Conservation (phyloP, 2,113 vertebrate species). For the Meleagris gallopavo region DNA sequence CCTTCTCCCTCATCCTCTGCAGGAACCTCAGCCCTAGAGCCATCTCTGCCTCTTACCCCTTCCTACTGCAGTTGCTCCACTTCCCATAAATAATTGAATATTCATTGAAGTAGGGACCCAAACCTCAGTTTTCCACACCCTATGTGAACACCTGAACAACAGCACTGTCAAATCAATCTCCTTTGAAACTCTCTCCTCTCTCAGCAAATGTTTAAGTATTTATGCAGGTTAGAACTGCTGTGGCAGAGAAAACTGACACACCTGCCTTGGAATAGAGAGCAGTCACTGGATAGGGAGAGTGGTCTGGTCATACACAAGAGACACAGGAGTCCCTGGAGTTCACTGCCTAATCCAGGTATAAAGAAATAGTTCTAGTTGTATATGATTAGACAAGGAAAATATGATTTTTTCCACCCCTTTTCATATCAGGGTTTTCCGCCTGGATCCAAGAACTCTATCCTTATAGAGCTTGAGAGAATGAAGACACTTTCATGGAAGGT, state of each 20-base stretch:
- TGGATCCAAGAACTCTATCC: neutral
- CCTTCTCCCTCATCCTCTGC: neutral
- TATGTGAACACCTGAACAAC: neutral
- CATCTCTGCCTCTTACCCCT: neutral
- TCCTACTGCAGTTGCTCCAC: neutral
- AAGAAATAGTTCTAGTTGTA: neutral
- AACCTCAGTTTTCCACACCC: slow-evolving; percentile 66
- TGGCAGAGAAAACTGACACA: neutral
- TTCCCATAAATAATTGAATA: slow-evolving; percentile 51
- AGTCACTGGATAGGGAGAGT: neutral
- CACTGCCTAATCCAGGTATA: neutral
- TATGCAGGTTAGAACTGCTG: neutral
- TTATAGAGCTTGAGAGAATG: neutral
- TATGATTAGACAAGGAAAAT: neutral
- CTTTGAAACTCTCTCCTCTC: neutral
- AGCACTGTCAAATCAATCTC: slow-evolving; percentile 44
- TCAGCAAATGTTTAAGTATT: slow-evolving; percentile 59
- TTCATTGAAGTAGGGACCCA: slow-evolving; percentile 21
- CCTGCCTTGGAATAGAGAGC: neutral
- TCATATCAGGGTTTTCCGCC: neutral
- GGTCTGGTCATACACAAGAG: neutral
- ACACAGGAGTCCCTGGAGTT: neutral
- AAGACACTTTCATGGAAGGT: neutral
- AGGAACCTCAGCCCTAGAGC: neutral
- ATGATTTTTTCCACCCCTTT: fast-evolving